Evolutionary conservation across 2,888 invertebrate species (phyloP).

Genomic region (Linyphia triangularis): DNA sequence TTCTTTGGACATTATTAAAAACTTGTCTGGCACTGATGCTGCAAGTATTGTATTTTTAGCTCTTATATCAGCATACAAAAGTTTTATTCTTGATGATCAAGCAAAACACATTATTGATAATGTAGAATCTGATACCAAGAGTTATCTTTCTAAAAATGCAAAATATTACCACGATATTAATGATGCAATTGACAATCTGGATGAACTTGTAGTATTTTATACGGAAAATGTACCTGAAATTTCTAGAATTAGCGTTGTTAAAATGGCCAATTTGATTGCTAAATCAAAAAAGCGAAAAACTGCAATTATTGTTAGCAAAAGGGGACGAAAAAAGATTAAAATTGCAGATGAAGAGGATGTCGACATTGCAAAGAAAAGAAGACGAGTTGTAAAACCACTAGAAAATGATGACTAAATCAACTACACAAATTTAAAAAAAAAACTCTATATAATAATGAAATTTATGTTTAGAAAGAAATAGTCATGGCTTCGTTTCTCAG

Average conservation of each 20-base stretch:
- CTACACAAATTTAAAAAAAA: too few species aligned
- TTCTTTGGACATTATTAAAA: neutral
- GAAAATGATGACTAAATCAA: neutral
- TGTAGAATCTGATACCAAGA: neutral
- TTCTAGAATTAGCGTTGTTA: neutral
- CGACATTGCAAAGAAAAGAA: neutral
- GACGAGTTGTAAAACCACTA: neutral
- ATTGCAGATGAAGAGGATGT: neutral
- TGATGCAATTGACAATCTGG: neutral
- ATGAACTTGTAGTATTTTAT: neutral
- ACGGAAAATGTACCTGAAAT: neutral
- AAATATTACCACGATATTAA: constrained; percentile 17
- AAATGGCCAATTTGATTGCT: neutral
- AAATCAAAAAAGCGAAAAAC: constrained; percentile 12
- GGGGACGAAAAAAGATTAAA: neutral
- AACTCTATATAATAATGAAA: too few species aligned
- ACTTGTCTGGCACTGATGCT: constrained; percentile 18
- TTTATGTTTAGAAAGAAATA: too few species aligned
- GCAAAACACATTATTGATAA: neutral
- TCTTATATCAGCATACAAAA: neutral
- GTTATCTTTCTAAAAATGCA: constrained; percentile 26
- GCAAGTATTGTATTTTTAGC: constrained; percentile 11
- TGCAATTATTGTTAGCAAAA: neutral
- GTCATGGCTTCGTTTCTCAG: too few species aligned
- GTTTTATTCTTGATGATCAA: neutral